Evolutionary conservation across 2,113 vertebrate genomes (phyloP), one percentile per base, ranked within the genome.

Genomic region (Psittacula cyanocephala): DNA sequence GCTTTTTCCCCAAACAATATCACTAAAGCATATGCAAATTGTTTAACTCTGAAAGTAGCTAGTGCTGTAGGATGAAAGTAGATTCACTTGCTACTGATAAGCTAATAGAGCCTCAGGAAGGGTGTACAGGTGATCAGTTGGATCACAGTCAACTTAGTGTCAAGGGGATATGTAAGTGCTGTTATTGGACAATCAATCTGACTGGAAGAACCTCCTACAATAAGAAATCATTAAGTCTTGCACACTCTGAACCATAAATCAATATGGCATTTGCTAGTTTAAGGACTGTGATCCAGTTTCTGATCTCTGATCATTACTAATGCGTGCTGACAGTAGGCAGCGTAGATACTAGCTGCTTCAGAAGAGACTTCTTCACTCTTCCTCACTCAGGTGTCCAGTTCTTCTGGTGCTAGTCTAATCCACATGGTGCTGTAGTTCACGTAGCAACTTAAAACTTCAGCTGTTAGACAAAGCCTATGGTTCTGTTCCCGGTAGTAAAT

Each of bases 21-120:
- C 98, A 99, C 98, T 98, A 98, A 98, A 99, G 96, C 98, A 97
- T 98, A 96, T 98, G 96, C 97, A 97, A 98, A 93, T 97, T 96
- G 98, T 98, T 98, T 98, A 98, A 98, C 98, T 98, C 91, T 97
- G 96, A 97, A 97, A 97, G 97, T 98, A 98, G 98, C 93, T 98
- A 97, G 98, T 98, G 97, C 97, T 98, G 91, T 97, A 98, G 98
- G 97, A 97, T 79, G 78, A 98, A 95, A 98, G 96, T 97, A 97
- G 97, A 97, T 97, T 96, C 53, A 93, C 97, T 97, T 98, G 98
- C 97, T 98, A 98, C 98, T 98, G 98, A 98, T 98, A 96, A 86
- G 98, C 98, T 98, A 97, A 91, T 98, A 97, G 97, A 96, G 87
- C 81, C 93, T 98, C 95, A 98, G 98, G 97, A 97, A 98, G 97